phyloP scores from a whole-genome alignment of 2,113 vertebrate species.

The Corythornis cristatus region DNA sequence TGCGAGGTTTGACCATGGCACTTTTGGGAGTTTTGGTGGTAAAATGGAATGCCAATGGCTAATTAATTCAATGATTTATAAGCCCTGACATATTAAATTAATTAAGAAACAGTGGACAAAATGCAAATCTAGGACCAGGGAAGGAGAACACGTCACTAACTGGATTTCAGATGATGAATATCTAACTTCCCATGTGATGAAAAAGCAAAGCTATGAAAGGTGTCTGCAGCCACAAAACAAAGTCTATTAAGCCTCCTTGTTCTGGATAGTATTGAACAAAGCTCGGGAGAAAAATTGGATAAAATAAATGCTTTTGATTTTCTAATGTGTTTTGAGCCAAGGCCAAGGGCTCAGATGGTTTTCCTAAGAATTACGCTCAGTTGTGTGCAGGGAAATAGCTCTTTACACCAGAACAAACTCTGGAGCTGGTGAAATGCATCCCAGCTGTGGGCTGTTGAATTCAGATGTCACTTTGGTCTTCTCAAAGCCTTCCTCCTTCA shows the following conservation, averaged over 20 bases:
- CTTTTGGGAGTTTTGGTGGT: neutral
- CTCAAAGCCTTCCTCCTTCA: neutral
- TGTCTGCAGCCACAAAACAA: conserved; percentile 51
- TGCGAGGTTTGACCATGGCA: neutral
- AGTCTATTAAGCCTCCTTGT: conserved; percentile 53
- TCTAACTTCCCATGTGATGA: neutral
- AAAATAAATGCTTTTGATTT: conserved; percentile 78
- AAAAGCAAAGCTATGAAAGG: conserved; percentile 50
- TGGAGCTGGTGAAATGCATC: conserved; percentile 63
- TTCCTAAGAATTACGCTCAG: conserved; percentile 60
- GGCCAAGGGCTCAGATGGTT: conserved; percentile 71
- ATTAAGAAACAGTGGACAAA: conserved; percentile 22
- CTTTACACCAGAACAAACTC: conserved; percentile 39
- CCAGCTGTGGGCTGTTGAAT: conserved; percentile 59
- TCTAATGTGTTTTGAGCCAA: conserved; percentile 64
- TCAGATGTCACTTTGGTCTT: conserved; percentile 12
- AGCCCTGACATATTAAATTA: conserved; percentile 34
- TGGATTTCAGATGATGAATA: conserved; percentile 22
- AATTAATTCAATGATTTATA: neutral
- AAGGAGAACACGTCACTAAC: neutral
- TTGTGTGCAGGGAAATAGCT: conserved; percentile 68
- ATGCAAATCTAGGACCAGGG: conserved; percentile 19
- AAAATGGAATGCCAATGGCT: neutral
- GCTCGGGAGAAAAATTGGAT: conserved; percentile 62
- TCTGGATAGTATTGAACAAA: conserved; percentile 55